Conservation (phyloP, 2,113 vertebrate genomes). For the Semnornis frantzii region DNA sequence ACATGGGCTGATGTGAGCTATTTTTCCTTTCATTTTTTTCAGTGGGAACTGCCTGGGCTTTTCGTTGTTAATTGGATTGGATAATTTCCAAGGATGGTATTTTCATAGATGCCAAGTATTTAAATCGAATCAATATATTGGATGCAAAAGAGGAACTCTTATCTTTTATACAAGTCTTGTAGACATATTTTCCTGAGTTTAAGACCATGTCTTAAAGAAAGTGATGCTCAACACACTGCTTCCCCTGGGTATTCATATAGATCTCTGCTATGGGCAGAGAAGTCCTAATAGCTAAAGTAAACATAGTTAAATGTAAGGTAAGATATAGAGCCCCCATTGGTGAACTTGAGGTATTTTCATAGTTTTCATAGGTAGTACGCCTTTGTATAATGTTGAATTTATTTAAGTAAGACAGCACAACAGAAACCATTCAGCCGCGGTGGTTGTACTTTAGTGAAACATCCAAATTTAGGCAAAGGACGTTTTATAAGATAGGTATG, state of each 20-base stretch:
- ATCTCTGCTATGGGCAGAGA: background rate
- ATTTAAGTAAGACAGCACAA: background rate
- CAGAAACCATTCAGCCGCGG: background rate
- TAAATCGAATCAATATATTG: background rate
- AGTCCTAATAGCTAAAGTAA: background rate
- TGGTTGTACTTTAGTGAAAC: background rate
- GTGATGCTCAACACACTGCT: background rate
- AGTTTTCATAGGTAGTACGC: background rate
- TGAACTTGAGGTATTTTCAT: background rate
- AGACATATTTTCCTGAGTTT: background rate
- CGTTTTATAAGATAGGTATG: background rate
- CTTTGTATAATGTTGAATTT: background rate
- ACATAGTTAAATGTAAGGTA: background rate
- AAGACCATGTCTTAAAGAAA: background rate
- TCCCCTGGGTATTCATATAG: background rate
- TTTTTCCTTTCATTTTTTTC: background rate
- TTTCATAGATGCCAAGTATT: background rate
- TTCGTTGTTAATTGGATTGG: background rate
- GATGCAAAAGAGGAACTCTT: background rate
- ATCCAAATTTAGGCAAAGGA: background rate
- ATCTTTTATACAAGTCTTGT: background rate
- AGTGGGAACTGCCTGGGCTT: background rate
- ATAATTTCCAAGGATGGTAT: background rate
- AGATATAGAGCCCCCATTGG: background rate
- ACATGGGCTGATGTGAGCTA: rapidly evolving